Base-by-base conservation (phyloP, 2,797 vertebrate species). In the Molossus molossus region DNA sequence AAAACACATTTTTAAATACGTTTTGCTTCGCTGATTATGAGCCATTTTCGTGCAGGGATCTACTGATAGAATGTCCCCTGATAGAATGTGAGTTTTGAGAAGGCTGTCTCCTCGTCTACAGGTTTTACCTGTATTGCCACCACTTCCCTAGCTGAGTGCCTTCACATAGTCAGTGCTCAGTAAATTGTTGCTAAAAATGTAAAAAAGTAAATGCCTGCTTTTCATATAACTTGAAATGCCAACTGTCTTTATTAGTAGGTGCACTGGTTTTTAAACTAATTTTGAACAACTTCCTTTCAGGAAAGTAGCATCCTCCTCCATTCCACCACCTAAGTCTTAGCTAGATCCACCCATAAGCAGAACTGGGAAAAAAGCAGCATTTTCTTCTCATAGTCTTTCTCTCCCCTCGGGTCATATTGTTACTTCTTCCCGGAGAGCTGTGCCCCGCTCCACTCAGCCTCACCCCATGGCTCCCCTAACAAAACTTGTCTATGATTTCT, bases 361-460 rank as follows among this genome's bases (percentile, higher is more conserved):
- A 50, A 21, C 1, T 53, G 6, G 45, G 18, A 87, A 53, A 17
- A 55, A 33, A 48, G 27, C 6, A 33, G 0, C 13, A 33, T 25
- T 33, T 86, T 79, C 1, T 25, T 23, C 55, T 45, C 67, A 4
- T 58, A 21, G 45, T 67, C 7, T 27, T 70, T 57, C 5, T 40
- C 72, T 77, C 21, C 45, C n/a, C 21, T 27, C 60, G 5, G 20
- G 9, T 72, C 18, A 1, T 2, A 17, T 37, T 88, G 80, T 73
- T 17, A 65, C 21, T 75, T 0, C 23, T 53, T 64, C 9, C 55
- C 14, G 37, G 33, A 81, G 45, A 3, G 18, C 0, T 53, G 25
- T n/a, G 2, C 4, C 12, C 1, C 6, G 50, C 5, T 25, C 20
- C 5, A 17, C 9, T 70, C 0, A 14, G 13, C 48, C 6, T 58